These are phyloP conservation scores for Agrotis clavis DNA, from an alignment of 2,888 invertebrate genomes.

Conservation along the genomic window DNA sequence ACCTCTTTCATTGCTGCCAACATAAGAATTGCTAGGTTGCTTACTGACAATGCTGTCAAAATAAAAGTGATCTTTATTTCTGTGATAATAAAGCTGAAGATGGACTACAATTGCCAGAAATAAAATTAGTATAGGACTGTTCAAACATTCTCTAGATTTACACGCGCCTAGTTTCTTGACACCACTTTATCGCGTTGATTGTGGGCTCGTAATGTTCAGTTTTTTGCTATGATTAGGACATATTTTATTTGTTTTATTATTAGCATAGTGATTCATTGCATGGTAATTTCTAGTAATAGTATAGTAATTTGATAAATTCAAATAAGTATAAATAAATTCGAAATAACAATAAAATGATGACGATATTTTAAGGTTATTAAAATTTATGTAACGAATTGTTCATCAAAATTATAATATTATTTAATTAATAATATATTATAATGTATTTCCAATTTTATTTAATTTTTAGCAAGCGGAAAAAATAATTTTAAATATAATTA, in stretches of 20 bases:
- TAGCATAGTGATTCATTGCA: slow-evolving; percentile 11
- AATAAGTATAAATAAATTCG: not conserved
- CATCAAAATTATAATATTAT: slow-evolving; percentile 12
- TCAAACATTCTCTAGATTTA: not conserved
- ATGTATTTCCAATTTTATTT: not conserved
- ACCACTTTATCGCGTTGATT: slow-evolving; percentile 9
- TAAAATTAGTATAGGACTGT: not conserved
- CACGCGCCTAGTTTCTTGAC: slow-evolving; percentile 17
- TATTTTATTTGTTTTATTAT: not conserved
- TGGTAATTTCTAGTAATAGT: not conserved
- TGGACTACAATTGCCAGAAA: not conserved
- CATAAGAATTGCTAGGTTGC: not conserved
- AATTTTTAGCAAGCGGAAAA: slow-evolving; percentile 15
- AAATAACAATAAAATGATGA: not conserved
- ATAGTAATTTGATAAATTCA: not conserved
- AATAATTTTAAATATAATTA: slow-evolving; percentile 3
- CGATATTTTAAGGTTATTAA: not conserved
- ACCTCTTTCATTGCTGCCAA: not conserved
- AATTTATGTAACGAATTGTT: slow-evolving; percentile 7
- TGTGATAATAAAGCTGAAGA: not conserved
- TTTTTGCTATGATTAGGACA: not conserved
- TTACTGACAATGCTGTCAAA: not conserved
- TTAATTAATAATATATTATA: too few relatives aligned
- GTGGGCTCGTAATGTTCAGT: not conserved
- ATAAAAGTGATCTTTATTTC: not conserved